phyloP scores from a whole-genome alignment of 2,113 vertebrate genomes.

The Microtus richardsoni region DNA sequence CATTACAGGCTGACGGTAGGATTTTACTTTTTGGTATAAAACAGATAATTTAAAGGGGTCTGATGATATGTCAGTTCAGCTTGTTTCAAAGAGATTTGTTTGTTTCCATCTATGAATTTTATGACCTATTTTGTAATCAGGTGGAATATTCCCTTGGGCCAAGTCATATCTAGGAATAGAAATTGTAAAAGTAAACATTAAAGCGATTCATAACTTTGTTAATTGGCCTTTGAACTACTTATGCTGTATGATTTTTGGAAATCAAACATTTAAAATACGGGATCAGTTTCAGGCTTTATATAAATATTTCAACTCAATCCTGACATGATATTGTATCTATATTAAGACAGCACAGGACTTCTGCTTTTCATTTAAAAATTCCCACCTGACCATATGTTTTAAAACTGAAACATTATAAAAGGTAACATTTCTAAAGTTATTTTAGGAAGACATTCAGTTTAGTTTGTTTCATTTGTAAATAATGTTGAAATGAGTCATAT shows the following conservation, averaged over 20 bases:
- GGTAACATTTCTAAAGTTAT: conserved; percentile 66
- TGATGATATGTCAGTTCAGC: neutral
- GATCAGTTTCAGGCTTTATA: conserved; percentile 31
- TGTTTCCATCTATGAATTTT: neutral
- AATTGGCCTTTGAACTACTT: conserved; percentile 56
- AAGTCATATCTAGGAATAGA: neutral
- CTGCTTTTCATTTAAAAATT: conserved; percentile 71
- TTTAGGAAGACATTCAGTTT: conserved; percentile 65
- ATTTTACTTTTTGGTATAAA: neutral
- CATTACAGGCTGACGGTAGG: neutral
- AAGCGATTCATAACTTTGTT: neutral
- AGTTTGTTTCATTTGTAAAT: conserved; percentile 68
- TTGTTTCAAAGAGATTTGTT: neutral
- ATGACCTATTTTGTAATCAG: neutral
- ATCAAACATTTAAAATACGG: conserved; percentile 64
- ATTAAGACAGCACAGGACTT: conserved; percentile 64
- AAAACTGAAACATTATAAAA: conserved; percentile 57
- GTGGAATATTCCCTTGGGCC: neutral
- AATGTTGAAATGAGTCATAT: conserved; percentile 68
- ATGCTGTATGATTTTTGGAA: conserved; percentile 37
- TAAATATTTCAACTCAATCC: conserved; percentile 53
- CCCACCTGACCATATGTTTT: conserved; percentile 71
- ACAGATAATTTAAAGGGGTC: neutral
- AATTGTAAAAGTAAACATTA: conserved; percentile 41
- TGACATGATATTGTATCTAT: conserved; percentile 41